Evolutionary conservation across 2,888 invertebrate species (phyloP).

Genomic region (Rhagophthalmus giganteus): DNA sequence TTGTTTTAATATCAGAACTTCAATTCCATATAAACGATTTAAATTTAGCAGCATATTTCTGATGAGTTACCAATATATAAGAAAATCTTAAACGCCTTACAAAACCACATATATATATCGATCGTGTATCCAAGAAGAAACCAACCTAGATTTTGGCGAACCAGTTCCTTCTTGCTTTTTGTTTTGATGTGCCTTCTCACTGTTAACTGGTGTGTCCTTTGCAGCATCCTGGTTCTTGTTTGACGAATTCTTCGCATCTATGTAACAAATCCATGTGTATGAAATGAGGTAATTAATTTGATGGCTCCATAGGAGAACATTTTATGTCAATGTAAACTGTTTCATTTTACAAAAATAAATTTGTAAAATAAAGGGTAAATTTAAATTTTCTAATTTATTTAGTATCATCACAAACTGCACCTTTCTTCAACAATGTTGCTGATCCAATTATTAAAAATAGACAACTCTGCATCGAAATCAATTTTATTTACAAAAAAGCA

Average conservation of each 20-base stretch:
- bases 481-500: too few relatives aligned
- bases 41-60: conserved; percentile 28
- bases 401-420: conserved; percentile 6
- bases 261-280: conserved; percentile 41
- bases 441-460: conserved; percentile 15
- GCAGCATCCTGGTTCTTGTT: conserved; percentile 35
- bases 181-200: conserved; percentile 17
- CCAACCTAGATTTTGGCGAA: conserved; percentile 35
- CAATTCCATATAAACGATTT: too few relatives aligned
- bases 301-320: conserved; percentile 35
- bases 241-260: conserved; percentile 42
- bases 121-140: conserved; percentile 25
- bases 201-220: conserved; percentile 22
- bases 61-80: conserved; percentile 29
- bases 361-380: conserved; percentile 15
- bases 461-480: too few relatives aligned
- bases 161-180: conserved; percentile 33
- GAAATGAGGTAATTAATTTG: conserved; percentile 36
- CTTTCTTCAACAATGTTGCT: conserved; percentile 12
- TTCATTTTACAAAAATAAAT: conserved; percentile 20
- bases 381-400: conserved; percentile 4
- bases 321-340: conserved; percentile 19
- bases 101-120: conserved; percentile 21
- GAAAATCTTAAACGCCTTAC: too few relatives aligned
- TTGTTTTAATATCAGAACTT: too few relatives aligned